Evolutionary conservation across 92 coral and sea anemone species (phyloP), one percentile per base, ranked within the genome.

Genomic region (Zoanthus solanderi): DNA sequence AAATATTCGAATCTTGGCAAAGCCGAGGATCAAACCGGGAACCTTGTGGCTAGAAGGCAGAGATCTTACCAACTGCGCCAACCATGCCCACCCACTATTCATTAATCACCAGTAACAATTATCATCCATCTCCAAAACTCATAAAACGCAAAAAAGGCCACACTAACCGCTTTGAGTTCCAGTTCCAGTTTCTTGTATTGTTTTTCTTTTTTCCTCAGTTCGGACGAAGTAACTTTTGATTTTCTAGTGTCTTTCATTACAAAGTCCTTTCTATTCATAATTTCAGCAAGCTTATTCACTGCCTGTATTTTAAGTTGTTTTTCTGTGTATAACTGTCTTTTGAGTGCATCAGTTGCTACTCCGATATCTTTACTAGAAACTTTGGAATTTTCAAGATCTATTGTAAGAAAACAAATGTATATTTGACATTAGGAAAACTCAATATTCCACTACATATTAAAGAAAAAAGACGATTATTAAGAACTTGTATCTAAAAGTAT

Each of bases 261-360:
- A 65, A 89, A 84, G 88, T 95, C 99, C 84, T 92, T 97, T 78
- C 99, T 94, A 88, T 87, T 87, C 99, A 97, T 95, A 72, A 97
- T 94, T 90, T 97, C 99, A 0, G 99, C 99, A 76, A 97, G 94
- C 86, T 97, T 97, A 83, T 97, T 97, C 16, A 97, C 96, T 18
- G 99, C 99, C 79, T 97, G 98, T 53, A 78, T 94, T 78, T 95
- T 97, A 76, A 95, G 73, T 52, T 91, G 71, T 89, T 69, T 95
- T 58, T 97, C 99, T 7, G 85, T 80, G 46, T 60, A 69, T 52
- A 97, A 79, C 37, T 95, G 96, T 87, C 92, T 95, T 72, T 91
- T 87, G 29, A 95, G 89, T 48, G 82, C 78, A 45, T 93, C 98
- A 0, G 99, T 95, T 2, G 91, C 97, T 47, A 37, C 78, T 87